Percentiles rank a stretch among this genome's conserved stretches.
Evolutionary conservation across 1,140 invertebrate species (phyloP).

Genomic region (Chrysoperla carnea): DNA sequence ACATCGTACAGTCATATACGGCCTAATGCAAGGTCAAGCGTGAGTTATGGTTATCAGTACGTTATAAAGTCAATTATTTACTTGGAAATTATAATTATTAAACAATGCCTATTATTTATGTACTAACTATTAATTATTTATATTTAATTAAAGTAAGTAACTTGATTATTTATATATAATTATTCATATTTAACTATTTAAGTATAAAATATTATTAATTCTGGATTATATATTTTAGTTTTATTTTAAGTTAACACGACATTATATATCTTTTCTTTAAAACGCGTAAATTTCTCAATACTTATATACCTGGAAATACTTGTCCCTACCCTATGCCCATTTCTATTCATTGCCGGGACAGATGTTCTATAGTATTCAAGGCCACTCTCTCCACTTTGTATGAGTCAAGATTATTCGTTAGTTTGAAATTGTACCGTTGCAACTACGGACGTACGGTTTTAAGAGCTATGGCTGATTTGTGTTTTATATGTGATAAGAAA

Average conservation of each 20-base stretch:
- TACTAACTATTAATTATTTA: conserved; percentile 4
- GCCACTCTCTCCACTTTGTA: conserved; percentile 13
- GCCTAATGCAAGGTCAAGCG: conserved; percentile 1
- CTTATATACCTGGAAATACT: conserved; percentile 15
- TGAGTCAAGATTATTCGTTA: conserved; percentile 10
- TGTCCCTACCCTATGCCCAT: conserved; percentile 10
- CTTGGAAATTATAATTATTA: no score
- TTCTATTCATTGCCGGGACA: conserved; percentile 14
- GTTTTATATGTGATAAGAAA: conserved; percentile 17
- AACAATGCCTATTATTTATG: conserved; percentile 7
- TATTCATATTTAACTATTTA: conserved; percentile 2
- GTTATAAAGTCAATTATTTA: no score
- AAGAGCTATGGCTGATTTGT: conserved; percentile 16
- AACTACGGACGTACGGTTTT: conserved; percentile 16
- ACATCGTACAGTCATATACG: conserved; percentile 1
- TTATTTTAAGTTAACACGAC: conserved; percentile 7
- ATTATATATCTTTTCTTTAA: conserved; percentile 2
- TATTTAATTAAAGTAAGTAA: conserved; percentile 1
- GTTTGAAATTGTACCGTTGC: conserved; percentile 11
- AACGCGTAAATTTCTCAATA: conserved; percentile 8
- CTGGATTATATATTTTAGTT: conserved; percentile 11
- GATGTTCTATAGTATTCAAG: conserved; percentile 13
- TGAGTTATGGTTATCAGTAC: conserved; percentile 2
- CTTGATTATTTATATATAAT: conserved; percentile 11
- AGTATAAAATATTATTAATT: conserved; percentile 12